Base-by-base conservation (phyloP, 2,113 vertebrate genomes). In the Cromileptes altivelis region DNA sequence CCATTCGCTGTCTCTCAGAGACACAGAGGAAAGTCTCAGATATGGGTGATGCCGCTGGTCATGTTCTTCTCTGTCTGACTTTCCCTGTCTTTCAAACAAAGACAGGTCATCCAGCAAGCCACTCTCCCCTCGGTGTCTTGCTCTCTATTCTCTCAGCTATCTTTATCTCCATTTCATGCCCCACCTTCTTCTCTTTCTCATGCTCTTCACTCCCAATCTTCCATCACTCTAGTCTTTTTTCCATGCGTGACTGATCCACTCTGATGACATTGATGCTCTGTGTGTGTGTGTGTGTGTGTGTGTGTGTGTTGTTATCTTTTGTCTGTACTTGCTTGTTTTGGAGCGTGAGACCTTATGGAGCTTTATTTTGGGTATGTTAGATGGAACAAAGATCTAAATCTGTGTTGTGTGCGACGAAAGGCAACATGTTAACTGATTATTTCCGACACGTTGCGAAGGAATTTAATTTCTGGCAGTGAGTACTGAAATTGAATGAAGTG, bases 131-230 rank as follows among this genome's bases (percentile, higher is more conserved):
- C 21, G 15, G 7, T 67, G 64, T 62, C 69, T 64, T 13, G 0
- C 9, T n/a, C 55, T 80, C 40, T 81, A 17, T 37, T 71, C 63
- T 60, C 68, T 27, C 57, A 56, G 57, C 56, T 53, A 79, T 75
- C 42, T 79, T 85, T 65, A 76, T 78, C 80, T 86, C 49, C 52
- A 71, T 71, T 80, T 74, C 84, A 87, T 85, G 81, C 50, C 52
- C 58, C 42, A 15, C 11, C 42, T 30, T 45, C 25, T 37, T 61
- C 80, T 70, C 21, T 49, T 11, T 58, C 21, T 40, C 37, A 57
- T 61, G 61, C n/a, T 70, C 33, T 57, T 73, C 70, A 49, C 53
- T 67, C 67, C 33, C 49, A 42, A 70, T 82, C 64, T 78, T 70
- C 57, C 49, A 56, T 71, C 77, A 58, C 40, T 72, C 57, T 63